phyloP scores from a whole-genome alignment of 2,888 invertebrate genomes.

The Syrphus vitripennis region DNA sequence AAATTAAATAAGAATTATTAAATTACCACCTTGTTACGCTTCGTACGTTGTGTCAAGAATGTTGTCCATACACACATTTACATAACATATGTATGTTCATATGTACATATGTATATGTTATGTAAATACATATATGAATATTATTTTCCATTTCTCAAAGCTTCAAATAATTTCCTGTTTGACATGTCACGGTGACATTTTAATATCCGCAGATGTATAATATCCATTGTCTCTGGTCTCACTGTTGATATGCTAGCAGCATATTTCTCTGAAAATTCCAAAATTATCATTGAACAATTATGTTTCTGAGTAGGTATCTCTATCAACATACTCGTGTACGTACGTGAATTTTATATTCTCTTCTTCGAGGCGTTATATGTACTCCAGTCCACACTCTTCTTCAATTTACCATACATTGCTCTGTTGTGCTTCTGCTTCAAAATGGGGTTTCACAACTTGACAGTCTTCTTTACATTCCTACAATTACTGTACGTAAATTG shows the following conservation, averaged over 20 bases:
- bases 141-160: slow-evolving; percentile 20
- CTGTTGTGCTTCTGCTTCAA: not conserved
- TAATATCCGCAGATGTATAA: slow-evolving; percentile 49
- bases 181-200: slow-evolving; percentile 40
- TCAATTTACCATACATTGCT: not conserved
- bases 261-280: not conserved
- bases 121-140: not conserved
- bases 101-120: not conserved
- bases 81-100: too few relatives aligned
- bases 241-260: not conserved
- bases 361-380: slow-evolving; percentile 18
- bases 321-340: too few relatives aligned
- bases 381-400: not conserved
- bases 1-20: too few relatives aligned
- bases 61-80: too few relatives aligned
- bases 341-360: not conserved
- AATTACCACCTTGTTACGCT: too few relatives aligned
- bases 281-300: slow-evolving; percentile 18
- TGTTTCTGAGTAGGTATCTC: not conserved
- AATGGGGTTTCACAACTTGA: not conserved
- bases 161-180: slow-evolving; percentile 27
- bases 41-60: too few relatives aligned
- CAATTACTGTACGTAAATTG: not conserved
- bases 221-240: slow-evolving; percentile 17
- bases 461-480: not conserved